These are phyloP conservation scores for Paedocypris micromegethes DNA, from an alignment of 2,797 vertebrate genomes.

Conservation along the genomic window DNA sequence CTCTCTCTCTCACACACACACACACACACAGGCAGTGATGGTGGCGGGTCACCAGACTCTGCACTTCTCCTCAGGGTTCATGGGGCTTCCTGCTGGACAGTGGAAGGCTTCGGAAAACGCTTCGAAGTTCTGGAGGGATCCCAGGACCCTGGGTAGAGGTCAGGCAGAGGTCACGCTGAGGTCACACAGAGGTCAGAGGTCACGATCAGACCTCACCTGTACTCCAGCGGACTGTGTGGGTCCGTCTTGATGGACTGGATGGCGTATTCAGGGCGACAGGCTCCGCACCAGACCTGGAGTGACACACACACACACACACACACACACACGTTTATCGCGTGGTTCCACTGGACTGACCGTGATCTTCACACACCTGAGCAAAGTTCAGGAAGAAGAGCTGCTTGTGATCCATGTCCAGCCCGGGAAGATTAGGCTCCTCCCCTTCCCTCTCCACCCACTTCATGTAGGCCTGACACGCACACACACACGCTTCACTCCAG, in stretches of 20 bases:
- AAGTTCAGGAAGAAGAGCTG: conserved; percentile 98
- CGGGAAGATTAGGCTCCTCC: conserved; percentile 80
- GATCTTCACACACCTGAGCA: conserved; percentile 77
- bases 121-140: conserved; percentile 91
- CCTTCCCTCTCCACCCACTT: conserved; percentile 85
- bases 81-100: conserved; percentile 76
- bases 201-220: conserved; percentile 71
- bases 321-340: too few species aligned
- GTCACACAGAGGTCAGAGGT: too few species aligned
- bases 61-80: conserved; percentile 84
- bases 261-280: conserved; percentile 91
- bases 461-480: conserved; percentile 78
- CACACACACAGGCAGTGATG: conserved; percentile 17
- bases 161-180: too few species aligned
- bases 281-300: conserved; percentile 90
- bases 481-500: conserved; percentile 27
- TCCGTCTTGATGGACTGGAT: conserved; percentile 93
- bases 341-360: background rate
- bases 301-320: background rate
- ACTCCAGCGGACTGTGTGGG: conserved; percentile 91
- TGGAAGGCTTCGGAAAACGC: conserved; percentile 88
- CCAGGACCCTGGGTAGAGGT: conserved; percentile 76
- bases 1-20: conserved; percentile 6
- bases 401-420: conserved; percentile 82
- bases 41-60: conserved; percentile 80